Evolutionary conservation across 1,140 invertebrate species (phyloP).

Genomic region (Mizuhopecten yessoensis): DNA sequence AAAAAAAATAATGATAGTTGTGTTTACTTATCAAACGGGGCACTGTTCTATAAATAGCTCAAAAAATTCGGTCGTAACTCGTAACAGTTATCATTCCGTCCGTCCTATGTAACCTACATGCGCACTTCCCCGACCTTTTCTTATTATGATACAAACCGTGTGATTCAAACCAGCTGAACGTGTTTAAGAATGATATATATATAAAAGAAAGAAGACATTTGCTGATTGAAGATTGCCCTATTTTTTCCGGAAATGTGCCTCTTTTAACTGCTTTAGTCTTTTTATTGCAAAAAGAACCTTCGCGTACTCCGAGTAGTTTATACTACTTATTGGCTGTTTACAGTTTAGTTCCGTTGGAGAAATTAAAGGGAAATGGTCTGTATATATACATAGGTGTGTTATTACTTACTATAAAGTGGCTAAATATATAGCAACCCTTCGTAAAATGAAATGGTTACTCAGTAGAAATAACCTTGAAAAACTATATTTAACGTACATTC

Average conservation of each 20-base stretch:
- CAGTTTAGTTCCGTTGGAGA: neutral
- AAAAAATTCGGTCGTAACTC: neutral
- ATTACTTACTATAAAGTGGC: too few species aligned
- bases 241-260: neutral
- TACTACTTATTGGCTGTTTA: neutral
- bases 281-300: slow-evolving; percentile 19
- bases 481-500: too few species aligned
- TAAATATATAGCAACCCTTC: too few species aligned
- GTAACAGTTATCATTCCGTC: neutral
- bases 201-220: neutral
- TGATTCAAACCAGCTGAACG: neutral
- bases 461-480: too few species aligned
- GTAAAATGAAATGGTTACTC: too few species aligned
- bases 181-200: neutral
- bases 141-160: neutral
- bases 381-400: neutral
- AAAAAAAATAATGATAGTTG: neutral
- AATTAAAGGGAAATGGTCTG: neutral
- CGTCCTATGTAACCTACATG: neutral
- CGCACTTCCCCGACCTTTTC: neutral
- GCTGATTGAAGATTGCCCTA: neutral
- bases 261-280: neutral
- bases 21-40: neutral
- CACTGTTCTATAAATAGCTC: neutral
- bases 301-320: neutral